A percentile compares a stretch with the other conserved stretches of the same genome.
Conservation (phyloP, 2,888 invertebrate genomes). For the Lapara coniferarum region DNA sequence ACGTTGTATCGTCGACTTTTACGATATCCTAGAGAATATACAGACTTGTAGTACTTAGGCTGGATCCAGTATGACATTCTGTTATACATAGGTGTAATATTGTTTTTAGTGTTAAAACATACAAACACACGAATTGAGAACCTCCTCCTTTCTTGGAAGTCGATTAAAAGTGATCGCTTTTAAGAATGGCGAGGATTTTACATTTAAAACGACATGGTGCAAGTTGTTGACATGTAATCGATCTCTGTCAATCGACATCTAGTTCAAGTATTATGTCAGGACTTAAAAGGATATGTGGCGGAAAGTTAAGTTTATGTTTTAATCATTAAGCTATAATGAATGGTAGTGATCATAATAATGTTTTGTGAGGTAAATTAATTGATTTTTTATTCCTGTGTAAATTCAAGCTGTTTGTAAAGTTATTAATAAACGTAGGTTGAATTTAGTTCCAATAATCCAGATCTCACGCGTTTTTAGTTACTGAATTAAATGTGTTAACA, state of each 20-base stretch:
- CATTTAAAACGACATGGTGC: neutral
- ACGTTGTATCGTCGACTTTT: too few species aligned
- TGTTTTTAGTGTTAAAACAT: too few species aligned
- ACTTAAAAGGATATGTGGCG: constrained; percentile 14
- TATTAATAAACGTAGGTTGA: neutral
- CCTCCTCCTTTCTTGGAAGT: too few species aligned
- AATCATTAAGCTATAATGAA: constrained; percentile 13
- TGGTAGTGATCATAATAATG: neutral
- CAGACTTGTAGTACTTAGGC: too few species aligned
- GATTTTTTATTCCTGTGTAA: constrained; percentile 5
- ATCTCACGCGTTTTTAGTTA: too few species aligned
- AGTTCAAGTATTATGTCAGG: constrained; percentile 16
- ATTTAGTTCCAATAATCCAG: neutral
- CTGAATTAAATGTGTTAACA: too few species aligned
- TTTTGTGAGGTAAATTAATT: neutral
- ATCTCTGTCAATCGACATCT: constrained; percentile 22
- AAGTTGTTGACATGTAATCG: neutral
- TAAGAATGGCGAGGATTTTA: neutral
- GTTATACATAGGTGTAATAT: too few species aligned
- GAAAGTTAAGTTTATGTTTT: constrained; percentile 13
- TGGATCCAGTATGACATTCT: too few species aligned
- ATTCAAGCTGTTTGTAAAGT: neutral
- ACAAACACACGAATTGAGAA: too few species aligned
- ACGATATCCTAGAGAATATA: too few species aligned
- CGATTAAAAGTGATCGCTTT: neutral